phyloP scores from a whole-genome alignment of 2,888 invertebrate genomes.

The Cyclophora punctaria region DNA sequence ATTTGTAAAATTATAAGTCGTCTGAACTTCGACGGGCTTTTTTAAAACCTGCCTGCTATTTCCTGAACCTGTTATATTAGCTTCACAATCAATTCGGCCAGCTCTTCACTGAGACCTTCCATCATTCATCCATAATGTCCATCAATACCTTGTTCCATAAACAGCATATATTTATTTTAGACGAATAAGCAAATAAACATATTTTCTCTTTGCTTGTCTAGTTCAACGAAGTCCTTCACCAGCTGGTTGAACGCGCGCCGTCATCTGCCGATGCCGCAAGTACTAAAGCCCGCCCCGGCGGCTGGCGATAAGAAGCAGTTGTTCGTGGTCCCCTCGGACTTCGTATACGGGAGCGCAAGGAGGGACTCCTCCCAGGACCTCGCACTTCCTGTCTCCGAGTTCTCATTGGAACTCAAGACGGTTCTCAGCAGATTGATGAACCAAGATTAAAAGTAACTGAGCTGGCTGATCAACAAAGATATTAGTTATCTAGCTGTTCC shows the following conservation, averaged over 20 bases:
- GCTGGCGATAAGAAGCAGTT: conserved; percentile 44
- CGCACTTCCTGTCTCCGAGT: conserved; percentile 57
- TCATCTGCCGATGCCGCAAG: conserved; percentile 44
- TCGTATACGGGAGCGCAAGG: conserved; percentile 33
- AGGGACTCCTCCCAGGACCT: conserved; percentile 37
- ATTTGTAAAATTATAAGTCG: too few relatives aligned
- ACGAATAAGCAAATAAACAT: background rate
- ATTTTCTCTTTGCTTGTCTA: conserved; percentile 18
- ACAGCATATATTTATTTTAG: too few relatives aligned
- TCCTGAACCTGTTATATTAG: too few relatives aligned
- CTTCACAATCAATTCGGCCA: too few relatives aligned
- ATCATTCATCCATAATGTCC: too few relatives aligned
- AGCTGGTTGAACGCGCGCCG: conserved; percentile 47
- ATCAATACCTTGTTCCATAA: too few relatives aligned
- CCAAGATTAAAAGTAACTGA: conserved; percentile 17
- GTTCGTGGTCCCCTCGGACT: conserved; percentile 61
- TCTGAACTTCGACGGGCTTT: too few relatives aligned
- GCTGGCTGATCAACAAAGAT: too few relatives aligned
- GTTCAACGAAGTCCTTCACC: conserved; percentile 61
- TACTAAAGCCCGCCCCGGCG: conserved; percentile 25
- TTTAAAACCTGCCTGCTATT: too few relatives aligned
- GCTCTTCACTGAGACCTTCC: too few relatives aligned
- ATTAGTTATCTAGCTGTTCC: too few relatives aligned
- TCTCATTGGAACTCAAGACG: conserved; percentile 54
- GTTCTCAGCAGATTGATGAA: conserved; percentile 58